These are phyloP conservation scores for Siphlonurus alternatus DNA, from an alignment of 2,888 invertebrate species.

Conservation along the genomic window DNA sequence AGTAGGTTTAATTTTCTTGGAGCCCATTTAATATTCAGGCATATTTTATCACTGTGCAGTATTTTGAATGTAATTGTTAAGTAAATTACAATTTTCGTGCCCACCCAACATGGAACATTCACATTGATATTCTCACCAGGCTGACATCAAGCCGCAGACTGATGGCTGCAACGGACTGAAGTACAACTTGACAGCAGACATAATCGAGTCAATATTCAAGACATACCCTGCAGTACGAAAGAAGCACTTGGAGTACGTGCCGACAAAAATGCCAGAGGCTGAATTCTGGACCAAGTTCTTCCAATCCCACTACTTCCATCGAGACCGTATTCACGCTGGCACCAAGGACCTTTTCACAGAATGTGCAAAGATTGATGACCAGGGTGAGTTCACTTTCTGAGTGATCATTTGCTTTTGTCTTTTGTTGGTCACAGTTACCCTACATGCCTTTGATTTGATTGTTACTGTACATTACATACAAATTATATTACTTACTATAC, in stretches of 20 bases:
- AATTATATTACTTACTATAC: too few relatives aligned
- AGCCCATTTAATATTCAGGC: too few relatives aligned
- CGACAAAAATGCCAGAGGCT: slow-evolving; percentile 82
- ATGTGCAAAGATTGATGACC: slow-evolving; percentile 92
- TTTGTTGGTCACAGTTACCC: neutral
- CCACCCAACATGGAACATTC: neutral
- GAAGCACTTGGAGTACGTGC: slow-evolving; percentile 94
- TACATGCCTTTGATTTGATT: too few relatives aligned
- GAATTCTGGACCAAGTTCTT: slow-evolving; percentile 99
- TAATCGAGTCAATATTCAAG: slow-evolving; percentile 96
- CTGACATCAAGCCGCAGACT: slow-evolving; percentile 91
- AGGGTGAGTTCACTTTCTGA: slow-evolving; percentile 25
- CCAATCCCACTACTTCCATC: slow-evolving; percentile 97
- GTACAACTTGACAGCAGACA: slow-evolving; percentile 92
- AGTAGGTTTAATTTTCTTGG: too few relatives aligned
- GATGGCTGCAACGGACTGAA: slow-evolving; percentile 94
- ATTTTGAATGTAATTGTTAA: too few relatives aligned
- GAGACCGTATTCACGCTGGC: slow-evolving; percentile 75
- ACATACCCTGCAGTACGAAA: slow-evolving; percentile 97
- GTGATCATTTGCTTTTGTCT: too few relatives aligned
- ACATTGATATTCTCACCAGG: slow-evolving; percentile 34
- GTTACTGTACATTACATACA: neutral
- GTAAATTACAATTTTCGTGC: neutral
- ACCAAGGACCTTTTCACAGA: slow-evolving; percentile 94
- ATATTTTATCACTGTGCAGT: too few relatives aligned